phyloP scores from a whole-genome alignment of 2,888 invertebrate species.

The Ephialtes manifestator region DNA sequence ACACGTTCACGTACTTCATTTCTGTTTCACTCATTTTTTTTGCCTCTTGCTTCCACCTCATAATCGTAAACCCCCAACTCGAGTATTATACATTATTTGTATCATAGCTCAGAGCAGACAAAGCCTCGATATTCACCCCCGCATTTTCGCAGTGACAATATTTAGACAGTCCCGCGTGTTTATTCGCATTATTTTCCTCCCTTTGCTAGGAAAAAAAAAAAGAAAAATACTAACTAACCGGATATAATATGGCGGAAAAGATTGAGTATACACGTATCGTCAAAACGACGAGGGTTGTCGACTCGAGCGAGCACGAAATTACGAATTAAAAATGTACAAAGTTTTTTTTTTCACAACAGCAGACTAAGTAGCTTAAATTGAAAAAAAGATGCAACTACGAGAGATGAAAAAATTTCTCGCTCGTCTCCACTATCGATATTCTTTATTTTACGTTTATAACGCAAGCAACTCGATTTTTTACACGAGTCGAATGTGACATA shows the following conservation, averaged over 20 bases:
- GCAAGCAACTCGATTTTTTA: no score
- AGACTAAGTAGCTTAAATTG: slow-evolving; percentile 34
- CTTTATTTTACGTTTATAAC: no score
- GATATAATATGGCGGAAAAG: slow-evolving; percentile 49
- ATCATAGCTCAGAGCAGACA: slow-evolving; percentile 21
- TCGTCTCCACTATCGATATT: no score
- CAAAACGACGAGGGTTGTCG: slow-evolving; percentile 27
- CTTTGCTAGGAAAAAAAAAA: slow-evolving; percentile 29
- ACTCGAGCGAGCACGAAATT: slow-evolving; percentile 48
- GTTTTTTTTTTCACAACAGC: slow-evolving; percentile 36
- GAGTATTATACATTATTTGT: slow-evolving; percentile 31
- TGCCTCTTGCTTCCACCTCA: slow-evolving; percentile 24
- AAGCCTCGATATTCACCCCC: slow-evolving; percentile 51
- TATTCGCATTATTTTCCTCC: slow-evolving; percentile 43
- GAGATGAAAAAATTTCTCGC: background rate
- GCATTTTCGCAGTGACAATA: slow-evolving; percentile 57
- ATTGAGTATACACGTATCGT: slow-evolving; percentile 21
- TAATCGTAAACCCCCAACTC: background rate
- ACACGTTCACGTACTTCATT: slow-evolving; percentile 62
- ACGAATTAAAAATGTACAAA: slow-evolving; percentile 48
- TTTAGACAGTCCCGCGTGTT: slow-evolving; percentile 56
- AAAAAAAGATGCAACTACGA: slow-evolving; percentile 11
- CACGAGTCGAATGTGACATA: no score
- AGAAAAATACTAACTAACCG: slow-evolving; percentile 22
- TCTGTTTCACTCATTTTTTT: slow-evolving; percentile 39